These are phyloP conservation scores for Bostrychus sinensis DNA, from an alignment of 2,113 vertebrate species.

Conservation along the genomic window DNA sequence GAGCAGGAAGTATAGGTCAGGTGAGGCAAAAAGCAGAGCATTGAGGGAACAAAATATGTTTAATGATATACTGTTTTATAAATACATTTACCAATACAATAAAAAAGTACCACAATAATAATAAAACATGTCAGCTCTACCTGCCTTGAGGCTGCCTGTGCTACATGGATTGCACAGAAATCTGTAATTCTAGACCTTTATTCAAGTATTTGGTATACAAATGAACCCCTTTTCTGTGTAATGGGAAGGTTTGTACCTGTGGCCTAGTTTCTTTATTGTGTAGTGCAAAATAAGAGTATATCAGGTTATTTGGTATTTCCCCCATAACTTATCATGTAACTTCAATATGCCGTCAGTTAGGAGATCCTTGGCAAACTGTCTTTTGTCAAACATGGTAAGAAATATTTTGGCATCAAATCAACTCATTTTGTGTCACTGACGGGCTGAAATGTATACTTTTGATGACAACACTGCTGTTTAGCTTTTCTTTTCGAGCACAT, in stretches of 20 bases:
- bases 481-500: not conserved
- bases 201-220: not conserved
- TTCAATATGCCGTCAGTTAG: constrained; percentile 2
- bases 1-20: too few species aligned
- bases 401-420: constrained; percentile 2
- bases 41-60: not conserved
- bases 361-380: not conserved
- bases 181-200: not conserved
- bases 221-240: not conserved
- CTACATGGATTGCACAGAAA: not conserved
- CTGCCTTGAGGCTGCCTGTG: not conserved
- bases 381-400: not conserved
- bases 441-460: constrained; percentile 2
- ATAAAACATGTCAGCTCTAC: not conserved
- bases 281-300: not conserved
- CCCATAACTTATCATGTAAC: constrained; percentile 19
- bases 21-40: too few species aligned
- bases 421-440: not conserved
- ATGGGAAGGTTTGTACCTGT: constrained; percentile 1
- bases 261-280: constrained; percentile 4
- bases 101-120: not conserved
- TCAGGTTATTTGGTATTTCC: constrained; percentile 25
- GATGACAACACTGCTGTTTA: too few species aligned
- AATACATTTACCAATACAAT: not conserved
- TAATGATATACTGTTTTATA: not conserved